phyloP scores from a whole-genome alignment of 2,113 vertebrate genomes.

The Phodopus roborovskii region DNA sequence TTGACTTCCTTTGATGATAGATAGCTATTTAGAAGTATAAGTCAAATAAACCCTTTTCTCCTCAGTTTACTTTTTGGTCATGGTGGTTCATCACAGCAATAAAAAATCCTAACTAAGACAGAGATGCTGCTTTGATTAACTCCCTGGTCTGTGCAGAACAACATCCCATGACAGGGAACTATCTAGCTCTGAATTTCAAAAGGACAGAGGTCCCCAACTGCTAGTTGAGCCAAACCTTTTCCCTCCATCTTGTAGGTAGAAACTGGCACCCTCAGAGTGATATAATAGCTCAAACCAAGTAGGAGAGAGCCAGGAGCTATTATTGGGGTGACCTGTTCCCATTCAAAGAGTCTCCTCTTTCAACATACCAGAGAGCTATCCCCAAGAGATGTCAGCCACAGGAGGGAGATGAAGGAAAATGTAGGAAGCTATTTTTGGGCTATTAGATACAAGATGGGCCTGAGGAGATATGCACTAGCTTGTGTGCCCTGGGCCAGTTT shows the following conservation, averaged over 20 bases:
- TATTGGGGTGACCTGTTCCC: not conserved
- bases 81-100: not conserved
- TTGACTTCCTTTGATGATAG: not conserved
- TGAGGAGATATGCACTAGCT: not conserved
- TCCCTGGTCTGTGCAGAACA: not conserved
- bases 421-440: not conserved
- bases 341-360: fast-evolving
- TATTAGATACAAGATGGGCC: not conserved
- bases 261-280: not conserved
- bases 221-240: not conserved
- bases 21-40: not conserved
- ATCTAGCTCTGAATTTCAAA: not conserved
- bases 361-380: too few relatives aligned
- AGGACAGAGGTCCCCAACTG: not conserved
- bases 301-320: not conserved
- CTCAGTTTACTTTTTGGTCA: not conserved
- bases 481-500: not conserved
- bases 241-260: not conserved
- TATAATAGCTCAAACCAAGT: fast-evolving
- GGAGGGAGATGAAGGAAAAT: too few relatives aligned
- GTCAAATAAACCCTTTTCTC: not conserved
- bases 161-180: too few relatives aligned
- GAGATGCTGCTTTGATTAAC: not conserved
- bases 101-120: not conserved
- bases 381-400: not conserved